Evolutionary conservation across 2,888 invertebrate genomes (phyloP).

Genomic region (Leptinotarsa rubiginosa): DNA sequence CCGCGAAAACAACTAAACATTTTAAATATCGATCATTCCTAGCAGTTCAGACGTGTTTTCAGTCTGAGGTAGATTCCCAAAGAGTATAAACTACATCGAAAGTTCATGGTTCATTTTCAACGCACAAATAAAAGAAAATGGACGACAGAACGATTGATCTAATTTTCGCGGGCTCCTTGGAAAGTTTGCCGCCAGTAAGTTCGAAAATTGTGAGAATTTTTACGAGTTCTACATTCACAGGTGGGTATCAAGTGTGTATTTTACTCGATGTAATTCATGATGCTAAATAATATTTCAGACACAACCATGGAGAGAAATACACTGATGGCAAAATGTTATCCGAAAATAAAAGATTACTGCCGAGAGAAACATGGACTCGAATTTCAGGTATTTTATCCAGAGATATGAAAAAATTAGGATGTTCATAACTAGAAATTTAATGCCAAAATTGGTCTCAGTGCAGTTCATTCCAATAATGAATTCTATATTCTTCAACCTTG

Average conservation of each 20-base stretch:
- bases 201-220: slow-evolving; percentile 98
- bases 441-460: no score
- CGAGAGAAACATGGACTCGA: slow-evolving; percentile 96
- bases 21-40: slow-evolving; percentile 38
- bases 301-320: slow-evolving; percentile 98
- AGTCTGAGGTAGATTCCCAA: slow-evolving; percentile 27
- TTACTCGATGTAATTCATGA: no score
- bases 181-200: slow-evolving; percentile 92
- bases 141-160: slow-evolving; percentile 89
- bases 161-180: slow-evolving; percentile 89
- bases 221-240: slow-evolving; percentile 98
- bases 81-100: slow-evolving; percentile 26
- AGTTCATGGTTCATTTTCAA: no score
- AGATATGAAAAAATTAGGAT: not conserved
- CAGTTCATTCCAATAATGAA: no score
- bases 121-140: slow-evolving; percentile 10
- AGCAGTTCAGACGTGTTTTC: slow-evolving; percentile 17
- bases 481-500: no score
- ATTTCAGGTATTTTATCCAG: slow-evolving; percentile 81
- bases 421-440: not conserved
- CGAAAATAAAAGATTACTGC: slow-evolving; percentile 95
- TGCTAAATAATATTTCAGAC: slow-evolving; percentile 71
- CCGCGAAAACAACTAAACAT: not conserved
- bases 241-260: slow-evolving; percentile 67
- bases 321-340: slow-evolving; percentile 97